Percentiles rank a stretch among this genome's conserved stretches.
Evolutionary conservation across 2,888 invertebrate species (phyloP).

Genomic region (Drosophila quasianomalipes): DNA sequence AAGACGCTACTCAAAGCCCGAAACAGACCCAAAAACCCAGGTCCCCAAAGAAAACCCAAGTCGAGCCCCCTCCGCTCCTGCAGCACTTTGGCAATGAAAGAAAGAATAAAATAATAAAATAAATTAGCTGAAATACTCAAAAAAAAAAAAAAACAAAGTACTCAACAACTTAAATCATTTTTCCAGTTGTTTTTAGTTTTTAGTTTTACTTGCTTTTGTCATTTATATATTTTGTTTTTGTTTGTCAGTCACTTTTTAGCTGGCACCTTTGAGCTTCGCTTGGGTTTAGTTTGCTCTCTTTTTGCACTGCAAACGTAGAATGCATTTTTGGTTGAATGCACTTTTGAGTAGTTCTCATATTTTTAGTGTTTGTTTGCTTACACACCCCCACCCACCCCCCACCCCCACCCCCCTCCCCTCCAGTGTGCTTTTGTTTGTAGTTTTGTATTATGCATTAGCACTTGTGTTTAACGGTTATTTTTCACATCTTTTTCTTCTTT

Average conservation of each 20-base stretch:
- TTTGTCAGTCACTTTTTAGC: constrained; percentile 5
- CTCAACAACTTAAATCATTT: constrained; percentile 3
- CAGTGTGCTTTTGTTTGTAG: neutral
- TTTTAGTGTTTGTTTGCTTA: neutral
- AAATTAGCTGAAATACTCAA: neutral
- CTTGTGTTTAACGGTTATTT: neutral
- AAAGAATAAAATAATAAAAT: constrained; percentile 8
- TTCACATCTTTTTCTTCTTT: neutral
- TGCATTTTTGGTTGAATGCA: constrained; percentile 76
- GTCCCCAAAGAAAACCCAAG: neutral
- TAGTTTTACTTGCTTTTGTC: constrained; percentile 8
- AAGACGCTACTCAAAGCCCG: constrained; percentile 40
- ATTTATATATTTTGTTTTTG: constrained; percentile 2
- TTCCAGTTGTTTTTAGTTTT: constrained; percentile 5
- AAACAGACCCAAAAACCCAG: constrained; percentile 1
- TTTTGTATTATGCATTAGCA: neutral
- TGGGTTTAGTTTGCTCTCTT: constrained; percentile 13
- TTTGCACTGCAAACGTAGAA: constrained; percentile 26
- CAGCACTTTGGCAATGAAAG: constrained; percentile 1
- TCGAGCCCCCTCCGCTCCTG: neutral
- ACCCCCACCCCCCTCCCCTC: neutral
- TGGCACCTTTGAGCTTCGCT: constrained; percentile 24
- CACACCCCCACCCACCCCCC: neutral
- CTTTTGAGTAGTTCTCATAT: constrained; percentile 61
- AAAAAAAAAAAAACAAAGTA: no score